Evolutionary conservation across 1,140 invertebrate genomes (phyloP), one percentile per base, ranked within the genome.

Genomic region (Ptiloglossa arizonensis): DNA sequence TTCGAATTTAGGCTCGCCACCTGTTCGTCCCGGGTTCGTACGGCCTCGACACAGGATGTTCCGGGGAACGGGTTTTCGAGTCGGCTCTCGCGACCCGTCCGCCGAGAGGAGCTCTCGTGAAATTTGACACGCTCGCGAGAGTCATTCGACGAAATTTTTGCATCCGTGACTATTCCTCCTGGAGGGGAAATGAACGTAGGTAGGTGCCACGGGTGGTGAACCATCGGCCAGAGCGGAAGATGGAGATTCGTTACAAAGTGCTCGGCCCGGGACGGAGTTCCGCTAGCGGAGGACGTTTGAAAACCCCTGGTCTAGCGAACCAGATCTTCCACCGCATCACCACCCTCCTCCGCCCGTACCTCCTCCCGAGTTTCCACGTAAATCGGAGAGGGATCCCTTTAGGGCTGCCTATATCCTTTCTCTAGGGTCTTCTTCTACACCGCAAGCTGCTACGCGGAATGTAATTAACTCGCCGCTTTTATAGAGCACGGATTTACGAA

Each of bases 1-100:
- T 35, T 71, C 29, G 54, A 77, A 69, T 69, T 71, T 71, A 62
- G 74, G 66, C 74, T 44, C 22, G 44, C 74, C 74, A 77, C 74
- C 67, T 77, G 74, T 77, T 77, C n/a, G n/a, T n/a, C 67, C 24
- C 67, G 52, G 24, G 22, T 56, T 50, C 35, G 32, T 17, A n/a
- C n/a, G 27, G 13, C 52, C 63, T 38, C 22, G 62, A 60, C 74
- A 63, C 74, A 63, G 67, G 46, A 77, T 77, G 57, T 70, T 71
- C 67, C 41, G 41, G 11, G 27, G 73, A 68, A 75, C 38, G 64
- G 52, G 73, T 75, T 59, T 59, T 68, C 73, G 22, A 57, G 22
- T 48, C 0, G 48, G 1, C 29, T 22, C 19, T 27, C 29, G 56
- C 5, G 19, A n/a, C 44, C 11, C 17, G n/a, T n/a, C n/a, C n/a